phyloP scores from a whole-genome alignment of 1,140 invertebrate genomes.

The Pseudomyrmex dendroicus region DNA sequence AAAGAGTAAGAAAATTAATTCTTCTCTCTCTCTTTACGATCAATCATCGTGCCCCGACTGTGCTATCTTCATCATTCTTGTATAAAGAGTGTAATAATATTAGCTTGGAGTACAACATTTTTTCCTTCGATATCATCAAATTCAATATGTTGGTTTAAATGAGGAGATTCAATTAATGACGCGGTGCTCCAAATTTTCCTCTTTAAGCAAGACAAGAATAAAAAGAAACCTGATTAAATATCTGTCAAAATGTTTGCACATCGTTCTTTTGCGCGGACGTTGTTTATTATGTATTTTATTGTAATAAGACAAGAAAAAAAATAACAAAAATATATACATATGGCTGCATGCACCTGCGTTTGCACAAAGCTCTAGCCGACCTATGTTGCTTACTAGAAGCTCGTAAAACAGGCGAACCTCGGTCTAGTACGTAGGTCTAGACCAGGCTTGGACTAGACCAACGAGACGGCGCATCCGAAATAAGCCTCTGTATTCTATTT shows the following conservation, averaged over 20 bases:
- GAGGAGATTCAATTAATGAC: not conserved
- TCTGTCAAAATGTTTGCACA: not conserved
- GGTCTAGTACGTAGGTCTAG: constrained; percentile 81
- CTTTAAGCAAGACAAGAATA: no score
- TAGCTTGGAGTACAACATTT: no score
- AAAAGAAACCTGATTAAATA: no score
- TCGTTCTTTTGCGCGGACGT: not conserved
- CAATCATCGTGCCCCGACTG: no score
- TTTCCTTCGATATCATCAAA: no score
- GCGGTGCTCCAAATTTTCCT: constrained; percentile 1
- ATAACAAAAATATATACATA: constrained; percentile 64
- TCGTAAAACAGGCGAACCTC: constrained; percentile 75
- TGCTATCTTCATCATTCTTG: no score
- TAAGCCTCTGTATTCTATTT: constrained; percentile 81
- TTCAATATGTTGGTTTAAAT: no score
- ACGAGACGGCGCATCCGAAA: constrained; percentile 80
- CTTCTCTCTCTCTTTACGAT: not conserved
- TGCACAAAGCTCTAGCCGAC: constrained; percentile 54
- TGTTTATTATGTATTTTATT: constrained; percentile 46
- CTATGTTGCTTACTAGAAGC: constrained; percentile 68
- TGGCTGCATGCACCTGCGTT: constrained; percentile 64
- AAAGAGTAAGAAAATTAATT: not conserved
- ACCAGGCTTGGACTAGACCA: constrained; percentile 80
- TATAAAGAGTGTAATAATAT: no score
- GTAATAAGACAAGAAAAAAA: constrained; percentile 62